Conservation (phyloP, 2,113 vertebrate species). For the Callithrix jacchus region DNA sequence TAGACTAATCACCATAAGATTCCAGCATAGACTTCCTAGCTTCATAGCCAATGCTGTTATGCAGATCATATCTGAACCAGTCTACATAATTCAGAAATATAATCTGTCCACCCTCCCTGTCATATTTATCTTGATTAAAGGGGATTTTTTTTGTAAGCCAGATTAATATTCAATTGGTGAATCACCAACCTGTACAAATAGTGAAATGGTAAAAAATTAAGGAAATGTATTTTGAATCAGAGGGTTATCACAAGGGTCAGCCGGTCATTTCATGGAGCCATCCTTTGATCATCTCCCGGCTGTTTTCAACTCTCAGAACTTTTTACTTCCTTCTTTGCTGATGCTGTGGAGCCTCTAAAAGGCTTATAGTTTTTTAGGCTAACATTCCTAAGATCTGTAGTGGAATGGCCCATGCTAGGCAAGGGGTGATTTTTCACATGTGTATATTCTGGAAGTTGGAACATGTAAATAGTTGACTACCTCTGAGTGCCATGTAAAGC, state of each 20-base stretch:
- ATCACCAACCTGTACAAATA: not conserved
- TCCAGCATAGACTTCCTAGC: not conserved
- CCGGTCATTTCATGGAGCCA: not conserved
- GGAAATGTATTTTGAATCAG: not conserved
- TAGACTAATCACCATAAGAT: not conserved
- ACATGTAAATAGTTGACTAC: not conserved
- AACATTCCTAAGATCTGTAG: not conserved
- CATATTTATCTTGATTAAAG: not conserved
- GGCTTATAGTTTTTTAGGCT: not conserved
- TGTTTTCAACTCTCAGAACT: not conserved
- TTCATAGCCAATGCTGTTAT: not conserved
- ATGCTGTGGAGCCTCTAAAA: not conserved
- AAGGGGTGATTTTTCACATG: not conserved
- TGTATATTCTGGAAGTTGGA: not conserved
- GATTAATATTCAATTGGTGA: not conserved
- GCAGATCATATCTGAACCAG: not conserved
- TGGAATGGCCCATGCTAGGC: not conserved
- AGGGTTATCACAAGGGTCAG: not conserved
- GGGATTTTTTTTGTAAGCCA: not conserved
- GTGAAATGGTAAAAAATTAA: not conserved
- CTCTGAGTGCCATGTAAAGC: not conserved
- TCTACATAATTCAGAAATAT: not conserved
- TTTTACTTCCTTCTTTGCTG: not conserved
- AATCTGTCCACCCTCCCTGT: not conserved
- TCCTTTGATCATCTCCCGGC: too few species aligned